These are phyloP conservation scores for Byasa hedistus DNA, from an alignment of 2,888 invertebrate genomes.

Conservation along the genomic window DNA sequence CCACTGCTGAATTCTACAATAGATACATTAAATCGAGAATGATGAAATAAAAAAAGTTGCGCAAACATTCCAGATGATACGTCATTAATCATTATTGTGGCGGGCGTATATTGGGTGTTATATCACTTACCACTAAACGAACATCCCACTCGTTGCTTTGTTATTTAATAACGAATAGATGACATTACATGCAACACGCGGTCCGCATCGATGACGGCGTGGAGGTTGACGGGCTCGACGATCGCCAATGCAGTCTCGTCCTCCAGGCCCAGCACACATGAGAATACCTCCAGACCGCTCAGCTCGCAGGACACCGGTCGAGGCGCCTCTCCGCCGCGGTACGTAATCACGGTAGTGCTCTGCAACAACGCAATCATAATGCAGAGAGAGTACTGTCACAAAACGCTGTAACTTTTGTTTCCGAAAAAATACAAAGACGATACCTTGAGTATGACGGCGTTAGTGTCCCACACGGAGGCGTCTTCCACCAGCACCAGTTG, in stretches of 20 bases:
- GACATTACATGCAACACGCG: constrained; percentile 69
- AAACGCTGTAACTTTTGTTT: too few species aligned
- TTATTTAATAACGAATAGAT: background rate
- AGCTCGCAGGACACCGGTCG: constrained; percentile 92
- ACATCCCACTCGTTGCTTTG: too few species aligned
- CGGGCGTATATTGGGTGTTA: too few species aligned
- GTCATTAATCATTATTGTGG: too few species aligned
- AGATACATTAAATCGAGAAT: too few species aligned
- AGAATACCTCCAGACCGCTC: constrained; percentile 95
- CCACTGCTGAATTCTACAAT: too few species aligned
- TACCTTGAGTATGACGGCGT: constrained; percentile 94
- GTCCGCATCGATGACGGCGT: constrained; percentile 82
- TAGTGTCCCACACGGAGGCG: constrained; percentile 91
- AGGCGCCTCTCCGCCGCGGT: constrained; percentile 83
- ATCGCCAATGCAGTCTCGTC: constrained; percentile 96
- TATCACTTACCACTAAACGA: too few species aligned
- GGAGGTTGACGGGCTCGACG: constrained; percentile 94
- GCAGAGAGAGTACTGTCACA: too few species aligned
- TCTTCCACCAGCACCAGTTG: constrained; percentile 97
- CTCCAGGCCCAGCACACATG: constrained; percentile 93
- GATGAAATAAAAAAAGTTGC: too few species aligned
- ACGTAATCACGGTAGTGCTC: constrained; percentile 93
- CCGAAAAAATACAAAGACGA: too few species aligned
- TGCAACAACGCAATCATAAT: constrained; percentile 43
- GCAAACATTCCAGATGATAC: too few species aligned